These are phyloP conservation scores for Dendrocincla tyrannina DNA, from an alignment of 2,797 vertebrate genomes.

Conservation along the genomic window DNA sequence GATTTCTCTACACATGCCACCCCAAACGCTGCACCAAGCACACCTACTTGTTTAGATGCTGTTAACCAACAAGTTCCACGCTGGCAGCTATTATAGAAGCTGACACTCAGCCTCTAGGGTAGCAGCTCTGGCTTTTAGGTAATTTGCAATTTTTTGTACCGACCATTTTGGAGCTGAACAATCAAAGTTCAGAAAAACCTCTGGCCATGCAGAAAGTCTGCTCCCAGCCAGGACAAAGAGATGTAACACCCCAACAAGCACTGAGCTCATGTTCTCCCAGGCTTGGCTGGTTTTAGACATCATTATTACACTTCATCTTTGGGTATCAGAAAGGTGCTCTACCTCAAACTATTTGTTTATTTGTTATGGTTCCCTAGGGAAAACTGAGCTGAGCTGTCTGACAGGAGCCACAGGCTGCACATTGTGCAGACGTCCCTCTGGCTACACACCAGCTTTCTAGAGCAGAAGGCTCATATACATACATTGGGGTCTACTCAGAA, in stretches of 20 bases:
- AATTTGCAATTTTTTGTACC: not conserved
- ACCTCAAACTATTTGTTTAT: not conserved
- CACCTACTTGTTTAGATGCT: not conserved
- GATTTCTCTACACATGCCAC: not conserved
- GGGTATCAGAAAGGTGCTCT: not conserved
- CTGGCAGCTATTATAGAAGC: not conserved
- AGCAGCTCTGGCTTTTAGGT: not conserved
- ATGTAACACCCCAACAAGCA: not conserved
- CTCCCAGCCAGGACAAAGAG: not conserved
- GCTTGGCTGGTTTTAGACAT: not conserved
- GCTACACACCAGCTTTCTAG: not conserved
- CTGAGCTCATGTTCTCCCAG: not conserved
- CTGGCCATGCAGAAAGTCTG: not conserved
- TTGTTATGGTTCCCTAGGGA: not conserved
- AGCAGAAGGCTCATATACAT: not conserved
- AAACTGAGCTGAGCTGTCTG: not conserved
- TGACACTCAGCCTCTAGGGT: not conserved
- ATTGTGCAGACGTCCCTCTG: rapidly evolving
- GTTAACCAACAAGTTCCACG: not conserved
- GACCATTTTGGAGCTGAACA: not conserved
- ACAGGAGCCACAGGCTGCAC: not conserved
- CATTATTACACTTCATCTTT: not conserved
- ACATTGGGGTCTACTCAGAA: not conserved
- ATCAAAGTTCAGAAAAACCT: not conserved
- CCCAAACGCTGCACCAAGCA: not conserved